phyloP scores from a whole-genome alignment of 1,140 invertebrate genomes.

The Periplaneta americana region DNA sequence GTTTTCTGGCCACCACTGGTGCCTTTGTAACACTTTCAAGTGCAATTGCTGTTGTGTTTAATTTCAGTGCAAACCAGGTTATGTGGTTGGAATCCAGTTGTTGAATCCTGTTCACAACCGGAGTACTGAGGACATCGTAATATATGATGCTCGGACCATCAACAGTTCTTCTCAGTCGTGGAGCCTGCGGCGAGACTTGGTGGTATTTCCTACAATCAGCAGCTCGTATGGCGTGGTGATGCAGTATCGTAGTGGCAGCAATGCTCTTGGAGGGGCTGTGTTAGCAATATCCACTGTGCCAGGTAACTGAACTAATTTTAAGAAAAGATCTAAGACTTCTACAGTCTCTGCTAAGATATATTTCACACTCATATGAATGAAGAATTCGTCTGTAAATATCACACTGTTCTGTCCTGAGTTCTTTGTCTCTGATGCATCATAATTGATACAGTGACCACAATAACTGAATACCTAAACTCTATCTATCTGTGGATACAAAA shows the following conservation, averaged over 20 bases:
- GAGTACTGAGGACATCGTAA: slow-evolving; percentile 73
- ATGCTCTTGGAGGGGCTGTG: slow-evolving; percentile 74
- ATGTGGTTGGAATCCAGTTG: slow-evolving; percentile 73
- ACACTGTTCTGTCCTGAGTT: no score
- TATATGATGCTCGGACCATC: slow-evolving; percentile 66
- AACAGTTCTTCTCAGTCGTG: slow-evolving; percentile 58
- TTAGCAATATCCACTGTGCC: slow-evolving; percentile 73
- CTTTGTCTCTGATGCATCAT: no score
- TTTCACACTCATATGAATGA: no score
- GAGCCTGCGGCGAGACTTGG: slow-evolving; percentile 73
- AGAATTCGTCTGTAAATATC: no score
- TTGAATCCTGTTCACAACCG: slow-evolving; percentile 84
- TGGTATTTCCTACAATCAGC: slow-evolving; percentile 81
- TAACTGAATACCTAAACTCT: no score
- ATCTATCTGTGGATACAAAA: no score
- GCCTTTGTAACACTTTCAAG: no score
- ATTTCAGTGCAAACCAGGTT: slow-evolving; percentile 63
- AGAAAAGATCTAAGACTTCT: no score
- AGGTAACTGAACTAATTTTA: no score
- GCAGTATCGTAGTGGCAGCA: slow-evolving; percentile 72
- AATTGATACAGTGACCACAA: no score
- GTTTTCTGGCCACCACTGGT: no score
- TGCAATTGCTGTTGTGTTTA: slow-evolving; percentile 2
- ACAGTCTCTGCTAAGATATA: no score
- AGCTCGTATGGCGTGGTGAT: slow-evolving; percentile 77